Percentiles rank a stretch among this genome's conserved stretches.
These are phyloP conservation scores for Aythya baeri DNA, from an alignment of 2,113 vertebrate species.

Conservation along the genomic window DNA sequence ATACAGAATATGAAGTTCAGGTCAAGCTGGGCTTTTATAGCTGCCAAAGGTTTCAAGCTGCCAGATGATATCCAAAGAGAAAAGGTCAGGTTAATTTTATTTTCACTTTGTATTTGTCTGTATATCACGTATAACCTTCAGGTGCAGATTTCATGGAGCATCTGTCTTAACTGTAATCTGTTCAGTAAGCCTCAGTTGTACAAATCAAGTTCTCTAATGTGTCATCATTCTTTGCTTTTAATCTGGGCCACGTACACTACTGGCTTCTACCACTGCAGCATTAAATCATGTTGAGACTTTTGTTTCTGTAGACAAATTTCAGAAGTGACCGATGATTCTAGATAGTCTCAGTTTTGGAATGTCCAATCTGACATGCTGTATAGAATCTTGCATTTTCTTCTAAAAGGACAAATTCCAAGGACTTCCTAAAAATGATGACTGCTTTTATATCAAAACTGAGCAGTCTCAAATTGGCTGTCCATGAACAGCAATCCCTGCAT, in stretches of 20 bases:
- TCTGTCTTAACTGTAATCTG: neutral
- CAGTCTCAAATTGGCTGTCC: neutral
- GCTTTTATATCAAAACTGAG: neutral
- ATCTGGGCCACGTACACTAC: neutral
- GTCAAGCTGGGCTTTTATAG: slow-evolving; percentile 81
- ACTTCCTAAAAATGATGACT: neutral
- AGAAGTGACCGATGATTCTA: neutral
- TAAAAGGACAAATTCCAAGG: neutral
- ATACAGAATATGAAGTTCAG: slow-evolving; percentile 75
- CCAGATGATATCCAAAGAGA: slow-evolving; percentile 72
- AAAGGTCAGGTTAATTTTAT: slow-evolving; percentile 70
- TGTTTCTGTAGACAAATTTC: neutral
- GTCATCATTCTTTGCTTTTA: neutral
- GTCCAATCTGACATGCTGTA: neutral
- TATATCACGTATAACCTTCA: neutral
- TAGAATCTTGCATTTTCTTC: neutral
- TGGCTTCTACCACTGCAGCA: neutral
- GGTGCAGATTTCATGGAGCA: neutral
- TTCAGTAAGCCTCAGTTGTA: neutral
- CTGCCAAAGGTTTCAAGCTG: slow-evolving; percentile 75
- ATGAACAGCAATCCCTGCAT: neutral
- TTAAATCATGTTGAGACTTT: neutral
- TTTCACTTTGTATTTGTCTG: neutral
- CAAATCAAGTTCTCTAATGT: neutral
- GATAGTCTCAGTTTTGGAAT: neutral